Conservation (phyloP, 2,797 vertebrate genomes). For the Phrynocephalus forsythii region DNA sequence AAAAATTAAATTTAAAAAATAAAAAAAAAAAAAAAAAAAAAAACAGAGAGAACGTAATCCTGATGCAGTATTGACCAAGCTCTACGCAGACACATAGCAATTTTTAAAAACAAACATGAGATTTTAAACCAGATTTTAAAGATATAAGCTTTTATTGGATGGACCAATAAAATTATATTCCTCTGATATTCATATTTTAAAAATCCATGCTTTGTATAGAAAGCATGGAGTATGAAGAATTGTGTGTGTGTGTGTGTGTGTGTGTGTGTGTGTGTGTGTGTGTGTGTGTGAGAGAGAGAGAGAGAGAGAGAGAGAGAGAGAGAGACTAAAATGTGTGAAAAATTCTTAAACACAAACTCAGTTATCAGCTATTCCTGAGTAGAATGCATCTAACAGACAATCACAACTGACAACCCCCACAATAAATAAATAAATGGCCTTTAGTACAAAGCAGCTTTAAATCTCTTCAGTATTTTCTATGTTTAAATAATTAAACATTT, state of each 20-base stretch:
- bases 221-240: background rate
- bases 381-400: no score
- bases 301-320: no score
- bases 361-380: background rate
- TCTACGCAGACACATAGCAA: background rate
- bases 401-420: no score
- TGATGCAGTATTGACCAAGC: background rate
- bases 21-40: background rate
- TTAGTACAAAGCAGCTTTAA: no score
- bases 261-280: background rate
- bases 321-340: no score
- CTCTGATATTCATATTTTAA: background rate
- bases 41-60: background rate
- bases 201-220: background rate
- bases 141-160: background rate
- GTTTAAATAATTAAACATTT: background rate
- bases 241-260: background rate
- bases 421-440: no score
- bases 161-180: background rate
- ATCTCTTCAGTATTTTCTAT: background rate
- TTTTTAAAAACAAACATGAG: no score
- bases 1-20: no score
- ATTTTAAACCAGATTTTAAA: background rate
- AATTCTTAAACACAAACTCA: background rate
- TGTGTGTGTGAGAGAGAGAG: background rate